Percentiles rank a stretch among this genome's conserved stretches.
phyloP scores from a whole-genome alignment of 1,140 invertebrate species.

The Ephestia elutella region DNA sequence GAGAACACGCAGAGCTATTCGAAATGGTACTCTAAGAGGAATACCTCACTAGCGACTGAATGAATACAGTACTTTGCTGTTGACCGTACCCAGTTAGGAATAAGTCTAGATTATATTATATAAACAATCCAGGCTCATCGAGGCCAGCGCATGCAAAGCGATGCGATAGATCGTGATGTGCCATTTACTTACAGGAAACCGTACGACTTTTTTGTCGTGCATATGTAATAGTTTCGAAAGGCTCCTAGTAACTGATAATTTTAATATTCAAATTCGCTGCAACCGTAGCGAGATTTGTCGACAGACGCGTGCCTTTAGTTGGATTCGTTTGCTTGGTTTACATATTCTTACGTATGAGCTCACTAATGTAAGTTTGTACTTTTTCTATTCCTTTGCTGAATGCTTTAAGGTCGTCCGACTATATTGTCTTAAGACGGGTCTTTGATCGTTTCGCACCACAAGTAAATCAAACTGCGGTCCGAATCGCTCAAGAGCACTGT shows the following conservation, averaged over 20 bases:
- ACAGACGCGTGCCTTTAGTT: not conserved
- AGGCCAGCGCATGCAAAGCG: not conserved
- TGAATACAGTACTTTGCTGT: too few species aligned
- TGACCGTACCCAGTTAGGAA: too few species aligned
- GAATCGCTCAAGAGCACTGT: too few species aligned
- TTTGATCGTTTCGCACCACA: too few species aligned
- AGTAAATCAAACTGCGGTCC: too few species aligned
- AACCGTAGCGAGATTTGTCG: not conserved
- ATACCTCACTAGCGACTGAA: too few species aligned
- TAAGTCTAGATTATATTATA: too few species aligned
- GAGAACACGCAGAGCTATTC: too few species aligned
- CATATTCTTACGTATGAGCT: not conserved
- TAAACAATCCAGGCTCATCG: not conserved
- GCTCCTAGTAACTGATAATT: not conserved
- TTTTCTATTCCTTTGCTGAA: not conserved
- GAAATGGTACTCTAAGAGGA: too few species aligned
- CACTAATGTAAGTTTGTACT: not conserved
- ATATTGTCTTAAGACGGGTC: too few species aligned
- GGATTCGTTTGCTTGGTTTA: not conserved
- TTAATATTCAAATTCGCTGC: slow-evolving; percentile 3
- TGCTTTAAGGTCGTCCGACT: too few species aligned
- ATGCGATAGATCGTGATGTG: slow-evolving; percentile 3
- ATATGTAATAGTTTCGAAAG: slow-evolving; percentile 1
- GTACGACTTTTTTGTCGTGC: slow-evolving; percentile 4
- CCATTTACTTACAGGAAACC: not conserved